phyloP scores from a whole-genome alignment of 2,888 invertebrate genomes.

The Fissipunctia ypsillon region DNA sequence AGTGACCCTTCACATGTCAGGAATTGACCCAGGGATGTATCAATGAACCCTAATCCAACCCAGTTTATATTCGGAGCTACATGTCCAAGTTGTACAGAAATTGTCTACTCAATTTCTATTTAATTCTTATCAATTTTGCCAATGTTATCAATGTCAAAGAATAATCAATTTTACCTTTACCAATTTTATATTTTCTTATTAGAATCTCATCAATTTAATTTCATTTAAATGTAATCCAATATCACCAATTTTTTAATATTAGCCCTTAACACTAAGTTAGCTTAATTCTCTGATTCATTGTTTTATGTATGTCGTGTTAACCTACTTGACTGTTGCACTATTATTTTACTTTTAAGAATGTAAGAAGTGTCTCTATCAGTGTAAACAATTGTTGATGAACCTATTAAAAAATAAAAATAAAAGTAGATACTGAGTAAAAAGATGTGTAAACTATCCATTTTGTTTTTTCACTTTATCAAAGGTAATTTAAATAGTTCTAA shows the following conservation, averaged over 20 bases:
- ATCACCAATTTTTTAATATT: not conserved
- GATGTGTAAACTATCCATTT: not conserved
- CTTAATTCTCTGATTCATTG: too few species aligned
- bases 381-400: too few species aligned
- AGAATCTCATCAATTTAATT: not conserved
- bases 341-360: too few species aligned
- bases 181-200: not conserved
- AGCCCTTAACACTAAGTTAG: not conserved
- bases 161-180: not conserved
- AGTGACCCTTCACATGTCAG: slow-evolving; percentile 41
- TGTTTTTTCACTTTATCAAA: not conserved
- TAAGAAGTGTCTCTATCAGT: too few species aligned
- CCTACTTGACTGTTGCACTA: too few species aligned
- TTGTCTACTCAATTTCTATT: slow-evolving; percentile 11
- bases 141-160: not conserved
- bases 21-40: slow-evolving; percentile 30
- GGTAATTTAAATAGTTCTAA: not conserved
- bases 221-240: not conserved
- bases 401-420: too few species aligned
- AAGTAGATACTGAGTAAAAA: slow-evolving; percentile 10
- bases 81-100: slow-evolving; percentile 22
- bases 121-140: not conserved
- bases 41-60: slow-evolving; percentile 54
- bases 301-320: not conserved
- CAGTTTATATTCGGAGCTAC: slow-evolving; percentile 47